Base-by-base conservation (phyloP, 2,113 vertebrate genomes). In the Apeltes quadracus region DNA sequence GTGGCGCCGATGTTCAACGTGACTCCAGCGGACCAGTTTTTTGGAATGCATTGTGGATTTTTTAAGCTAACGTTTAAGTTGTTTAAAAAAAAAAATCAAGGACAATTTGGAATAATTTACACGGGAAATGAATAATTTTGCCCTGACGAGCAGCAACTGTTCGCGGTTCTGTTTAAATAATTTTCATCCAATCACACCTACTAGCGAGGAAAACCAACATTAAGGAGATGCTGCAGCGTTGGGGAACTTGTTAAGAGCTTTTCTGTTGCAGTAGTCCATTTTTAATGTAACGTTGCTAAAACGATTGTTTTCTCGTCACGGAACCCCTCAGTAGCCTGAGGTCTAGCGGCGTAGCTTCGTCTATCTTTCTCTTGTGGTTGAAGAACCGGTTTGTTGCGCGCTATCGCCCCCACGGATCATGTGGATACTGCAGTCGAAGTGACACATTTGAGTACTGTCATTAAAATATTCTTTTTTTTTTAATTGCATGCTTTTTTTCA, bases 161-260 rank as follows among this genome's bases (percentile, higher is more conserved):
- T 27, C 3, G 3, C 50, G 15, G 9, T 9, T 1, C 14, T 3
- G n/a, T 48, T 54, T 1, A 48, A 58, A 12, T 70, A 5, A 16
- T 64, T 16, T 53, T 2, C 7, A 64, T 43, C n/a, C 55, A 11
- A 14, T 23, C 12, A 3, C 20, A 75, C 41, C 36, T 5, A 22
- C 10, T 29, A 20, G 13, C 0, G 56, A 55, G 2, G 22, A 13
- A 34, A 61, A 18, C 3, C 8, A 5, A 10, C 0, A 16, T 53
- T 7, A 48, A n/a, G 7, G 0, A 20, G 3, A 3, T 1, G 0
- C 2, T 0, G 3, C 1, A 7, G 11, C 10, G 23, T 15, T 1
- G 25, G 3, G 4, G 34, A 69, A 62, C 22, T 44, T 70, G 23
- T 56, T 20, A 16, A n/a, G 0, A 18, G 12, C 65, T 58, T 32